Conservation (phyloP, 1,140 invertebrate genomes). For the Drosophila neocordata region DNA sequence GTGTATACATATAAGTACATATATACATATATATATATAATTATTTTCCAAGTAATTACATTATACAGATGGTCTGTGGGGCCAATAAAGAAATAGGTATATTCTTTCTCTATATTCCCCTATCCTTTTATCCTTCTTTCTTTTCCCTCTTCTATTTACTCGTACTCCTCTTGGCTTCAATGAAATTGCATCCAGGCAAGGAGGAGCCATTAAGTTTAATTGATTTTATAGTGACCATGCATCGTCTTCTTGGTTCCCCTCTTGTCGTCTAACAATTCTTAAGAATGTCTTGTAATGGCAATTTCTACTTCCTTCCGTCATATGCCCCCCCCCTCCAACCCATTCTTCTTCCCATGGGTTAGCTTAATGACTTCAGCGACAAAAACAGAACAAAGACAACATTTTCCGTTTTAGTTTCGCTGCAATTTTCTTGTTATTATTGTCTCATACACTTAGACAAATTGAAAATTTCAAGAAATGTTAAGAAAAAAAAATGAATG, state of each 20-base stretch:
- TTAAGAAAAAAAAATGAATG: conserved; percentile 2
- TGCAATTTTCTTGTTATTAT: conserved; percentile 33
- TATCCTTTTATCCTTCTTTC: background rate
- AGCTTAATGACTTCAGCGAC: conserved; percentile 32
- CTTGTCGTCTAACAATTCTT: conserved; percentile 20
- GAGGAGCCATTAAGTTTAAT: conserved; percentile 64
- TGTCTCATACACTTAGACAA: conserved; percentile 53
- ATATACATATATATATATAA: background rate
- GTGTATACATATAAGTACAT: background rate
- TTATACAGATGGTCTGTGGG: conserved; percentile 8
- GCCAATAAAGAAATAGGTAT: conserved; percentile 7
- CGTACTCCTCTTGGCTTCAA: background rate
- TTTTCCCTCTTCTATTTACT: background rate
- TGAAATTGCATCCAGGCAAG: conserved; percentile 30
- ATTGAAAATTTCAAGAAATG: conserved; percentile 51
- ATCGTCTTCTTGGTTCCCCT: conserved; percentile 18
- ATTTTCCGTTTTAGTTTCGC: conserved; percentile 3
- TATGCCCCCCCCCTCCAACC: background rate
- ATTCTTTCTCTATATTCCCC: conserved; percentile 30
- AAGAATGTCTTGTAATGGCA: conserved; percentile 20
- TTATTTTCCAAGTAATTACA: conserved; percentile 9
- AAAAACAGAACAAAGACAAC: conserved; percentile 21
- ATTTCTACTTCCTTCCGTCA: background rate
- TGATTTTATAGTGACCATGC: conserved; percentile 62
- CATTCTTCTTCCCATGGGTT: background rate